A percentile compares a stretch with the other conserved stretches of the same genome.
phyloP scores from a whole-genome alignment of 2,888 invertebrate genomes.

The Eueremaeus valkanovi region DNA sequence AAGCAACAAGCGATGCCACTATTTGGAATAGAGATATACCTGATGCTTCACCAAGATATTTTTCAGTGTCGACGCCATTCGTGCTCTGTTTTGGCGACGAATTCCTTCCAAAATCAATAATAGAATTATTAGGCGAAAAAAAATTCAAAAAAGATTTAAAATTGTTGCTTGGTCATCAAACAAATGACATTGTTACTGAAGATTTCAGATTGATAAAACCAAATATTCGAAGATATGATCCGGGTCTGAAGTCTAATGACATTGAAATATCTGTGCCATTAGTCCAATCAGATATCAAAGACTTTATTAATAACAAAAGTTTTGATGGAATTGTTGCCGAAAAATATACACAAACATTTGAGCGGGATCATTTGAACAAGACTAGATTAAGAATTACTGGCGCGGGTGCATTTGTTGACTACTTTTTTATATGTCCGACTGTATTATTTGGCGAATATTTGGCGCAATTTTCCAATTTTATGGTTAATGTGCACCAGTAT shows the following conservation, averaged over 20 bases:
- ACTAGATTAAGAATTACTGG: not conserved
- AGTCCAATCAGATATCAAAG: not conserved
- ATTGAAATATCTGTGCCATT: not conserved
- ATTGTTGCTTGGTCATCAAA: not conserved
- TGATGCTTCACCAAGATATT: not conserved
- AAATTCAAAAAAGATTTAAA: not conserved
- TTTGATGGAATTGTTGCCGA: not conserved
- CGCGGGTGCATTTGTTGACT: not conserved
- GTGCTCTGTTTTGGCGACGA: not conserved
- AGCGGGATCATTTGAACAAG: not conserved
- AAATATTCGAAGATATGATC: not conserved
- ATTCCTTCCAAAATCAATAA: not conserved
- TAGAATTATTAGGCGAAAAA: not conserved
- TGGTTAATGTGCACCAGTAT: not conserved
- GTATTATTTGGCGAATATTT: conserved; percentile 4
- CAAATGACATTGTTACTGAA: too few relatives aligned
- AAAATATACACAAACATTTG: conserved; percentile 10
- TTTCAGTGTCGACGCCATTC: not conserved
- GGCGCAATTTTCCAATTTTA: too few relatives aligned
- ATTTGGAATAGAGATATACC: not conserved
- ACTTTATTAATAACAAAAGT: not conserved
- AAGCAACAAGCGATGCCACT: not conserved
- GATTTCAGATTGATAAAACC: not conserved
- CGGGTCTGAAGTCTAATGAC: not conserved
- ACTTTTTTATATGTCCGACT: not conserved